Evolutionary conservation across 2,113 vertebrate species (phyloP), one percentile per base, ranked within the genome.

Genomic region (Otus sunia): DNA sequence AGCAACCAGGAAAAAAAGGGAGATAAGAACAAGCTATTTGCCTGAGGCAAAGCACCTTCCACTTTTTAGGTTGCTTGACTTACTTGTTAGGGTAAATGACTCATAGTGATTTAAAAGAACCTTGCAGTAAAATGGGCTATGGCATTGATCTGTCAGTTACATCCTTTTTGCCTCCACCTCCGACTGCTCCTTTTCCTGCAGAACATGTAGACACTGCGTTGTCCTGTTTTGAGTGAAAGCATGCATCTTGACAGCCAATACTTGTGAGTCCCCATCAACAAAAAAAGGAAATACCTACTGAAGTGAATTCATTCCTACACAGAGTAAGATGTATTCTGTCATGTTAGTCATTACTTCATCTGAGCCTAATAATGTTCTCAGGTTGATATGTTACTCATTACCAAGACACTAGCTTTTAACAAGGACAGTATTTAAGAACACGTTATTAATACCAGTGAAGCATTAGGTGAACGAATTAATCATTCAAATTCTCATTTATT

Each of bases 401-500:
- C 34, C 18, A 92, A 86, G 78, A 72, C 39, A 53, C 62, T 80
- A 82, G 34, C n/a, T 96, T 90, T 88, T 76, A 94, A 92, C 36
- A 69, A 88, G 63, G 4, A 66, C 23, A 92, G 32, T 72, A 69
- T 86, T 96, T 94, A 87, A 92, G 39, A 92, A 72, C 84, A 22
- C 19, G 67, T 63, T 93, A 59, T 94, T 96, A 97, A 94, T 58
- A 89, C 11, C 41, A 89, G 4, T 13, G 49, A 92, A 34, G 16
- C 45, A 88, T 86, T 87, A 81, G 52, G 66, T 75, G 49, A 94
- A 74, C 12, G 47, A 94, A 92, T 92, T 88, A 85, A 64, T 96
- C 25, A 68, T 58, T 92, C 17, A 77, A 52, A 71, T 43, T 75
- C 27, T 86, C n/a, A 80, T 92, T 94, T 95, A 82, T 91, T 79